Conservation (phyloP, 2,113 vertebrate species). For the Etheostoma cragini region DNA sequence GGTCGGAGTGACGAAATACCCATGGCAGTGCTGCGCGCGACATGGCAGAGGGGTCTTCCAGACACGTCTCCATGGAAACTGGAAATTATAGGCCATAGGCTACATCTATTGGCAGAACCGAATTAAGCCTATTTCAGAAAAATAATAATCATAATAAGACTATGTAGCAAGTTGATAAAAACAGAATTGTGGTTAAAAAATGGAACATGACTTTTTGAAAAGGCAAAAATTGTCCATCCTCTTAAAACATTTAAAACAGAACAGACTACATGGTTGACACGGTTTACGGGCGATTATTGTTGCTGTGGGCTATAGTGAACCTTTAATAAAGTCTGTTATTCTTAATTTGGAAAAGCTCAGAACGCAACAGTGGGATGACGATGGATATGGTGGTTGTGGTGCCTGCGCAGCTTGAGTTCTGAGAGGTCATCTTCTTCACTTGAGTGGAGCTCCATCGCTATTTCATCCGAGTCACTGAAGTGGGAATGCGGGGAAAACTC, state of each 20-base stretch:
- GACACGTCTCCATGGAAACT: slow-evolving; percentile 79
- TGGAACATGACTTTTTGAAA: slow-evolving; percentile 18
- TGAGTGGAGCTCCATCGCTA: slow-evolving; percentile 84
- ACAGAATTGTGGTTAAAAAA: slow-evolving; percentile 55
- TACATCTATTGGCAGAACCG: slow-evolving; percentile 82
- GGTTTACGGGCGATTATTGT: slow-evolving; percentile 19
- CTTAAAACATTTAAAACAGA: slow-evolving; percentile 40
- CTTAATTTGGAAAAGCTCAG: slow-evolving; percentile 43
- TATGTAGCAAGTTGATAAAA: slow-evolving; percentile 59
- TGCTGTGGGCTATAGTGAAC: slow-evolving; percentile 4
- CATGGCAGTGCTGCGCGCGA: slow-evolving; percentile 82
- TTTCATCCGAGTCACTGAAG: slow-evolving; percentile 98
- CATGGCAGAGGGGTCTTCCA: slow-evolving; percentile 84
- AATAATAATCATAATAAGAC: slow-evolving; percentile 33
- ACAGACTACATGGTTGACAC: slow-evolving; percentile 75
- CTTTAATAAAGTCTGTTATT: slow-evolving; percentile 7
- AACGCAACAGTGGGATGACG: slow-evolving; percentile 55
- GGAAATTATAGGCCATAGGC: slow-evolving; percentile 47
- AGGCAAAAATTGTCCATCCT: slow-evolving; percentile 9
- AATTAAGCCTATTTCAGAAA: slow-evolving; percentile 71
- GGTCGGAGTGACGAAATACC: slow-evolving; percentile 81
- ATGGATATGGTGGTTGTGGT: slow-evolving; percentile 67
- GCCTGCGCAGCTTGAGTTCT: slow-evolving; percentile 78
- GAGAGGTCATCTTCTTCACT: slow-evolving; percentile 85
- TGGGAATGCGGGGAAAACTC: slow-evolving; percentile 96